phyloP scores from a whole-genome alignment of 2,888 invertebrate genomes.

The Phortica okadai region DNA sequence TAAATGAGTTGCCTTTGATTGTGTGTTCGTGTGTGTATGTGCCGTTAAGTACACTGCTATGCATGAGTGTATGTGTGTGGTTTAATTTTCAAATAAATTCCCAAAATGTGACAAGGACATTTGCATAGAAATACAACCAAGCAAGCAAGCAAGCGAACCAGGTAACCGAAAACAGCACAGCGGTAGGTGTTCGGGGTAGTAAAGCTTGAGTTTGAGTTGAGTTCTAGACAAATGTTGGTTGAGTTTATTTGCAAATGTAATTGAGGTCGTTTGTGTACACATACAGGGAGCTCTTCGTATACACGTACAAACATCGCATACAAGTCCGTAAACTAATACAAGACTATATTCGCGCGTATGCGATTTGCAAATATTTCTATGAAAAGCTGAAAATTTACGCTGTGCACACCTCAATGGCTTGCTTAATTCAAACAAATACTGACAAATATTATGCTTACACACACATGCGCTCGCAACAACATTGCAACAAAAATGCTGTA shows the following conservation, averaged over 20 bases:
- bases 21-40: constrained; percentile 28
- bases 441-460: constrained; percentile 10
- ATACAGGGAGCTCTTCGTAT: constrained; percentile 10
- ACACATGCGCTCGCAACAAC: constrained; percentile 31
- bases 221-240: constrained; percentile 66
- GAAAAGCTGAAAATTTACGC: constrained; percentile 31
- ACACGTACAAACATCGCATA: neutral
- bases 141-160: constrained; percentile 15
- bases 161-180: neutral
- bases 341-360: constrained; percentile 17
- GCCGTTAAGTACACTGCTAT: constrained; percentile 4
- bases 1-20: neutral
- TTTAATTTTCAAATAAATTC: constrained; percentile 27
- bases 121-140: constrained; percentile 29
- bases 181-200: neutral
- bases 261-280: constrained; percentile 43
- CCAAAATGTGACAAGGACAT: constrained; percentile 34
- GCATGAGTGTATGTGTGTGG: neutral
- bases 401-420: constrained; percentile 24
- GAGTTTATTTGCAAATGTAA: constrained; percentile 64
- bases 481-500: constrained; percentile 8
- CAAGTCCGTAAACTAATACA: constrained; percentile 41
- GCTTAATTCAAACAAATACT: constrained; percentile 27
- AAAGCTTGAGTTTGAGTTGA: constrained; percentile 13
- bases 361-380: constrained; percentile 29